Base-by-base conservation (phyloP, 2,113 vertebrate genomes). In the Romanogobio albipinnatus region DNA sequence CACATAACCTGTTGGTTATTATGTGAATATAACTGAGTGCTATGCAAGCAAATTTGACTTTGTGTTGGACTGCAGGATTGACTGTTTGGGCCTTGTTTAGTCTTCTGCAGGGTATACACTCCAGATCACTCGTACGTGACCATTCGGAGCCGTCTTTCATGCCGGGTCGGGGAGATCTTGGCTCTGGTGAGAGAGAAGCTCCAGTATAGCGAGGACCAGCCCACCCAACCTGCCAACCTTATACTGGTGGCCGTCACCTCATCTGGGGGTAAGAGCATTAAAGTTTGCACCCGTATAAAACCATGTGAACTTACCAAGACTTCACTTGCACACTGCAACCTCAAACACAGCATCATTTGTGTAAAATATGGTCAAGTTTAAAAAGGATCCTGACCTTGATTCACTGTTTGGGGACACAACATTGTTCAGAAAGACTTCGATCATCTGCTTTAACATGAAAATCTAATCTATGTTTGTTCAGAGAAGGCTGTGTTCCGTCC, bases 41-140 rank as follows among this genome's bases (percentile, higher is more conserved):
- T 56, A 17, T 5, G 33, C 26, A 29, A 15, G 26, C 14, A 66
- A 15, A 66, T 33, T 36, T 66, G 29, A 22, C 33, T n/a, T 2
- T 14, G 43, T n/a, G 15, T n/a, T 1, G 5, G 3, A 36, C 29
- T 36, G 15, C 43, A 5, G 11, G 14, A 36, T 51, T 81, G 24
- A 68, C 24, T 68, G 3, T 51, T 49, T 81, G 62, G 24, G 43
- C 26, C 2, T 22, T 74, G 7, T 76, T 0, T 86, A 98, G 98
- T 99, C 89, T 99, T 99, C 93, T 99, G 98, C 94, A 95, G 97
- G 76, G 97, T 99, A 29, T 99, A 99, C 94, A 97, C 98, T 75
- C 97, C 96, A 4, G 97, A 99, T 87, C 98, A 99, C 87, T 99
- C 98, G 3, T 99, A 99, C 66, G 97, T 99, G 89, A 99, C 98